These are phyloP conservation scores for Phallusia fumigata DNA, from an alignment of 23 tunicate genomes.

Conservation along the genomic window DNA sequence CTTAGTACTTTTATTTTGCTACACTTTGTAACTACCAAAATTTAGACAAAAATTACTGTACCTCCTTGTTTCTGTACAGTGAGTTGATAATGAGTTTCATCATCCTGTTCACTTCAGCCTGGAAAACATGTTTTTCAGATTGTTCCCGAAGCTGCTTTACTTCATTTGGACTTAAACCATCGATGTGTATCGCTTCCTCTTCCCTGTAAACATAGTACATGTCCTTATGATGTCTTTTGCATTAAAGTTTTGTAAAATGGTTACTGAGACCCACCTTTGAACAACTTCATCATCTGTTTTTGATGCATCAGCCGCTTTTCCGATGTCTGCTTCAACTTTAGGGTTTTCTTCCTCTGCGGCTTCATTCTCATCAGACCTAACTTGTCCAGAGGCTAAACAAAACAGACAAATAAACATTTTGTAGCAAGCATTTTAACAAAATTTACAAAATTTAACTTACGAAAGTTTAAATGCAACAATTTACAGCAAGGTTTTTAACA, in stretches of 20 bases:
- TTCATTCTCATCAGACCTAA: slow-evolving; percentile 60
- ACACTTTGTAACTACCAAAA: too few relatives aligned
- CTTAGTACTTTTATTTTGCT: too few relatives aligned
- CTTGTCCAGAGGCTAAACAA: slow-evolving; percentile 32
- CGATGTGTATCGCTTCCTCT: slow-evolving; percentile 94
- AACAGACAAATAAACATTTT: neutral
- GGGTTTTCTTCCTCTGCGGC: slow-evolving; percentile 53
- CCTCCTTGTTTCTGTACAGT: slow-evolving; percentile 93
- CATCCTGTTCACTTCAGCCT: slow-evolving; percentile 99
- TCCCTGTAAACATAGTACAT: slow-evolving; percentile 35
- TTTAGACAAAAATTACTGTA: too few relatives aligned
- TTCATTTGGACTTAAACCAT: slow-evolving; percentile 94
- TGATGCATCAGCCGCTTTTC: slow-evolving; percentile 81
- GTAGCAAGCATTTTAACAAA: neutral
- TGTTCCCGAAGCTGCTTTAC: slow-evolving; percentile 90
- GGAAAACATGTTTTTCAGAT: slow-evolving; percentile 89
- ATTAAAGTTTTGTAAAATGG: neutral
- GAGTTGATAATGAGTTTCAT: slow-evolving; percentile 98
- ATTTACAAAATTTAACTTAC: neutral
- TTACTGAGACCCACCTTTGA: slow-evolving; percentile 38
- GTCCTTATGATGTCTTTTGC: neutral
- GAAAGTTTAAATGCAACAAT: neutral
- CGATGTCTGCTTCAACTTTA: slow-evolving; percentile 82
- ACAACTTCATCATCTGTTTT: slow-evolving; percentile 98
- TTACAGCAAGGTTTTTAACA: neutral